A percentile compares a stretch with the other conserved stretches of the same genome.
These are phyloP conservation scores for Empidonax alnorum DNA, from an alignment of 2,113 vertebrate genomes.

Conservation along the genomic window DNA sequence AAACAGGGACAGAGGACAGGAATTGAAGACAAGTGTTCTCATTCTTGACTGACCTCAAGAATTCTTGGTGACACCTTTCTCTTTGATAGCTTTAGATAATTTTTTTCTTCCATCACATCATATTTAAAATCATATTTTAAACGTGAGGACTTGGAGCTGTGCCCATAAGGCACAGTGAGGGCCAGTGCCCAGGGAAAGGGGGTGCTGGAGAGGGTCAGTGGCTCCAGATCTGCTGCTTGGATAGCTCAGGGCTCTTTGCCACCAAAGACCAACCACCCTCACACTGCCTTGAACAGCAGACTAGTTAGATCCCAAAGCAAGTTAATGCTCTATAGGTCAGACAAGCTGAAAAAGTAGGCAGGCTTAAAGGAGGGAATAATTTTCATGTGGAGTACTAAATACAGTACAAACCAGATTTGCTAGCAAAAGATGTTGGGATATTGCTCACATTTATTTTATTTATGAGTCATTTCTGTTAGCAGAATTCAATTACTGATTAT, in stretches of 20 bases:
- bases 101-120: neutral
- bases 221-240: neutral
- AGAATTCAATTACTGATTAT: neutral
- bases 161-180: neutral
- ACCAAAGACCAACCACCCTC: neutral
- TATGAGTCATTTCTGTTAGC: neutral
- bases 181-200: fast-evolving
- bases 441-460: neutral
- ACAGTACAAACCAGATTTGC: neutral
- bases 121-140: neutral
- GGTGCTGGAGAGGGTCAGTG: neutral
- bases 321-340: neutral
- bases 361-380: neutral
- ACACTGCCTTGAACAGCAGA: neutral
- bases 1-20: neutral
- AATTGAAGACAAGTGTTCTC: neutral
- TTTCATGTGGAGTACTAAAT: neutral
- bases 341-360: neutral
- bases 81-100: neutral
- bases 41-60: neutral
- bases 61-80: neutral
- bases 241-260: neutral
- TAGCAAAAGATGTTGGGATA: neutral
- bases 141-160: neutral
- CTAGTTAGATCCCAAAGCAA: neutral